These are phyloP conservation scores for Euproctis similis DNA, from an alignment of 2,888 invertebrate species.

Conservation along the genomic window DNA sequence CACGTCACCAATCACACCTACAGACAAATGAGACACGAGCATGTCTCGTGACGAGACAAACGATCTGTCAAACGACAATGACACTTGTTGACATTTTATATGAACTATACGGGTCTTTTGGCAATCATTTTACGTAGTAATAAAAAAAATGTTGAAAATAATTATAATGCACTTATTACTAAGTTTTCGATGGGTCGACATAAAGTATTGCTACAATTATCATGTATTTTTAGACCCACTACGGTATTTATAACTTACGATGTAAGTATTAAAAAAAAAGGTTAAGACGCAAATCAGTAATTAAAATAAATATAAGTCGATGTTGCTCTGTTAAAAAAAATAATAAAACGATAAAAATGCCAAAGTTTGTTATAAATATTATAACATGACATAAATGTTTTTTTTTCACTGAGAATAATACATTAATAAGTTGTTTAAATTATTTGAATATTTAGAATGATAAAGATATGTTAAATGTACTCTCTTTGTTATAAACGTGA, in stretches of 20 bases:
- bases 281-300: too few relatives aligned
- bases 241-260: slow-evolving; percentile 29
- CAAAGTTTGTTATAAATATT: too few relatives aligned
- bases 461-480: too few relatives aligned
- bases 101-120: slow-evolving; percentile 46
- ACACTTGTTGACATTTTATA: slow-evolving; percentile 46
- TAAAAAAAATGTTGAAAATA: slow-evolving; percentile 14
- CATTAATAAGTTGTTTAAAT: too few relatives aligned
- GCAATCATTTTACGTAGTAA: slow-evolving; percentile 24
- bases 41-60: slow-evolving; percentile 16
- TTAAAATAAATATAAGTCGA: too few relatives aligned
- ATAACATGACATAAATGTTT: too few relatives aligned
- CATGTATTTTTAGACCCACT: slow-evolving; percentile 51
- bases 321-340: too few relatives aligned
- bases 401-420: too few relatives aligned
- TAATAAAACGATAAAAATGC: too few relatives aligned
- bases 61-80: slow-evolving; percentile 4
- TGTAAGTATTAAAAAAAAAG: too few relatives aligned
- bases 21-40: slow-evolving; percentile 31
- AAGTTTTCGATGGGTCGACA: slow-evolving; percentile 51
- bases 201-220: slow-evolving; percentile 39
- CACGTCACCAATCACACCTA: slow-evolving; percentile 12
- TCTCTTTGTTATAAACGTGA: too few relatives aligned
- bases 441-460: too few relatives aligned
- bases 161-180: slow-evolving; percentile 29